Evolutionary conservation across 2,113 vertebrate species (phyloP), one percentile per base, ranked within the genome.

Genomic region (Podilymbus podiceps): DNA sequence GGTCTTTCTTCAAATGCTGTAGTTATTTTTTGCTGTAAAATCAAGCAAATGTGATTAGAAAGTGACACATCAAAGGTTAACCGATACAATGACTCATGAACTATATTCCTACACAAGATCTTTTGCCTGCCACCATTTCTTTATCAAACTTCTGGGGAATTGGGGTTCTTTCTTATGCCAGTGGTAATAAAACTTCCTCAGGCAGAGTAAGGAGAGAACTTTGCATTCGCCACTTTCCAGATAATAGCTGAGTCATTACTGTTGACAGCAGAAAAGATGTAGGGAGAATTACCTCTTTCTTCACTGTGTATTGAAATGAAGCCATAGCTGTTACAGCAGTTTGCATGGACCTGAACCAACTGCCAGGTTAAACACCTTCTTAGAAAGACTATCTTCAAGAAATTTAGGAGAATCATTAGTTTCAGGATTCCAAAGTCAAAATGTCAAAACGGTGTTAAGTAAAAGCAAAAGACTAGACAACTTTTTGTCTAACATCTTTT

Each of bases 161-260:
- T 47, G 16, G 17, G 18, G 5, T 84, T 12, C 8, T 63, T 74
- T 56, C 20, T 63, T 35, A 24, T 20, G 4, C 0, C 0, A 40
- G 18, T 56, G 28, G 9, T 72, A 55, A 89, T 35, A 60, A 85
- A 72, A 4, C 4, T 35, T 46, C 27, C 66, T 79, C 33, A 56
- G 14, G 55, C 17, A 90, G 35, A 71, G 15, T 33, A 30, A 79
- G 23, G 18, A 40, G 24, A 79, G 2, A 85, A 47, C 8, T 66
- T 59, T 31, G 3, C 8, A 33, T 77, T 83, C 83, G 16, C 12
- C 44, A 12, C 71, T 85, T 83, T 40, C 46, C 47, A 62, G 7
- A 6, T 42, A n/a, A 14, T 16, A 55, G 15, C 35, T 1, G 3
- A 64, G n/a, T 56, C 4, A 4, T 35, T 68, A 40, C 7, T 40